Percentiles rank a stretch among this genome's conserved stretches.
Conservation (phyloP, 35 echinoderm and acorn worm genomes). For the Eucidaris tribuloides region DNA sequence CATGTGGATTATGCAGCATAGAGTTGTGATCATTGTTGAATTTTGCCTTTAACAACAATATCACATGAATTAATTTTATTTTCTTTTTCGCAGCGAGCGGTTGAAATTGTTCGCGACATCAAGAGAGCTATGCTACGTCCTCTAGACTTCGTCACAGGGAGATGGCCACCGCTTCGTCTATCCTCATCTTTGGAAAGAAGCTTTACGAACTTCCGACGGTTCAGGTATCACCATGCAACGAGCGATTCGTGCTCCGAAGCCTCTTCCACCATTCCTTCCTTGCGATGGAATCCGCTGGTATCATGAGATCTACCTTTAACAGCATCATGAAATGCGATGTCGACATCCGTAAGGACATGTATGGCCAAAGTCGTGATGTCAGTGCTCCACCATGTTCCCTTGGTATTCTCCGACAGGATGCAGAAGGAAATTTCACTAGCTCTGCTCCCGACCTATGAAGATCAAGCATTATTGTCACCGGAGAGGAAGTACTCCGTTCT, state of each 20-base stretch:
- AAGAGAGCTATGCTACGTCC: too few relatives aligned
- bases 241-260: conserved; percentile 41
- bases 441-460: not conserved
- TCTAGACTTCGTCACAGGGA: too few relatives aligned
- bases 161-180: too few relatives aligned
- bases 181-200: too few relatives aligned
- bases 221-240: conserved; percentile 83
- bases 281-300: not conserved
- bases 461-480: not conserved
- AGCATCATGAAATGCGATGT: conserved; percentile 26
- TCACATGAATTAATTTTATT: too few relatives aligned
- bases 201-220: conserved; percentile 70
- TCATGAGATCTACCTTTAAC: not conserved
- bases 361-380: not conserved
- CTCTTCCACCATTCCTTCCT: conserved; percentile 12
- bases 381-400: conserved; percentile 10
- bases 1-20: too few relatives aligned
- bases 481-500: conserved; percentile 11
- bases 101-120: too few relatives aligned
- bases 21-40: too few relatives aligned
- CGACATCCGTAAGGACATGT: not conserved
- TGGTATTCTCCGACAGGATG: conserved; percentile 38
- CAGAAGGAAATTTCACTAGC: conserved; percentile 33
- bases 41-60: too few relatives aligned
- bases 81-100: too few relatives aligned